Evolutionary conservation across 2,113 vertebrate genomes (phyloP), one percentile per base, ranked within the genome.

Genomic region (Nansenia antarctica): DNA sequence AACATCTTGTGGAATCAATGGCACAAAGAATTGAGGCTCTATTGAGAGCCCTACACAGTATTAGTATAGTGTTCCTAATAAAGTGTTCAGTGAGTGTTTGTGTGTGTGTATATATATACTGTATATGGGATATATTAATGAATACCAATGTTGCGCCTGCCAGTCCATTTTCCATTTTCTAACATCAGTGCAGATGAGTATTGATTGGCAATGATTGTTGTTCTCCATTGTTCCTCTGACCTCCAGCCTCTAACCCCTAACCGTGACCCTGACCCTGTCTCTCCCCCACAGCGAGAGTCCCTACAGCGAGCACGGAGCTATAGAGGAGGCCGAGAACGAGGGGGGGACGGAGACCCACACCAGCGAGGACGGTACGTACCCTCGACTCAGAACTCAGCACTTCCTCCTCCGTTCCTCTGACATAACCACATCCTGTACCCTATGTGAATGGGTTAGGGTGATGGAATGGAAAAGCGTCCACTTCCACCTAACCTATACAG

Each of bases 321-420:
- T 98, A 78, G 98, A 99, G 74, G 98, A 99, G 69, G 96, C 94
- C 24, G 98, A 99, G 78, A 94, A 96, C 14, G 98, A 99, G 1
- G 93, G 94, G 3, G 95, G 94, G 1, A 93, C 94, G 2, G 98
- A 98, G 85, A 92, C 94, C 0, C 97, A 98, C 82, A 99, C 98
- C 83, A 99, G 98, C 35, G 98, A 99, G 61, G 98, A 99, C 0
- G 98, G 98, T 99, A 91, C 55, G 94, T 83, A 12, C 45, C 45
- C 45, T 49, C 18, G 3, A 22, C n/a, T 2, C 45, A 49, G 45
- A n/a, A n/a, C n/a, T n/a, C n/a, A n/a, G 45, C 45, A 20, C n/a
- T n/a, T n/a, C n/a, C n/a, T n/a, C n/a, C n/a, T 14, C 8, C n/a
- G 6, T 49, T 11, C n/a, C 45, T 49, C 7, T 49, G 45, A 22